Conservation (phyloP, 2,797 vertebrate species). For the Fringilla coelebs region DNA sequence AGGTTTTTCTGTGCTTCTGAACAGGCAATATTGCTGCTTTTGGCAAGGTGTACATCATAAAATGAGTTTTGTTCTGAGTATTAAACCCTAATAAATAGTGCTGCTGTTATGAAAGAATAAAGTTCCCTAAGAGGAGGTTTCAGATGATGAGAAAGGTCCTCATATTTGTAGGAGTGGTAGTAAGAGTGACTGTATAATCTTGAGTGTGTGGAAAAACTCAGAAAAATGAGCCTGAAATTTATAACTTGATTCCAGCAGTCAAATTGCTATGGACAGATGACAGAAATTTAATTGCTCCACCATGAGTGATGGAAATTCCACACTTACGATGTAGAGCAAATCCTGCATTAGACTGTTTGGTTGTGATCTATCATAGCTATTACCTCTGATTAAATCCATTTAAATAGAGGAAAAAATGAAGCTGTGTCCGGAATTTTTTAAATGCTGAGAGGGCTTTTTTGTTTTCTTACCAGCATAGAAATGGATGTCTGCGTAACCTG, state of each 20-base stretch:
- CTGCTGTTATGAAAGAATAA: not conserved
- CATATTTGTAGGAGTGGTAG: not conserved
- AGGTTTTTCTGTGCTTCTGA: not conserved
- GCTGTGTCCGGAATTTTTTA: not conserved
- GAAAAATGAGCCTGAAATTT: not conserved
- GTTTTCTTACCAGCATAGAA: not conserved
- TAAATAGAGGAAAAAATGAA: not conserved
- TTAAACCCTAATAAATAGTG: not conserved
- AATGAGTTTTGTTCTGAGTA: not conserved
- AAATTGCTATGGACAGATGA: not conserved
- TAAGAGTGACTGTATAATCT: not conserved
- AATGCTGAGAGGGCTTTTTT: not conserved
- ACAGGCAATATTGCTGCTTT: not conserved
- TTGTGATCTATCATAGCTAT: not conserved
- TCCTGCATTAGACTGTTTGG: not conserved
- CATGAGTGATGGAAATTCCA: not conserved
- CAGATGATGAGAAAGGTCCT: not conserved
- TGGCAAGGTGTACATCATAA: not conserved
- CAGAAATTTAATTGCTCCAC: not conserved
- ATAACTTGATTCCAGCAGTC: not conserved
- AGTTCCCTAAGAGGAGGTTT: not conserved
- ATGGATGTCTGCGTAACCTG: not conserved
- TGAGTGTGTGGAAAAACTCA: not conserved
- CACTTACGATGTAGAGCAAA: not conserved
- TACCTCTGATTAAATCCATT: conserved; percentile 1